Evolutionary conservation across 2,113 vertebrate species (phyloP).

Genomic region (Leptocoma aspasia): DNA sequence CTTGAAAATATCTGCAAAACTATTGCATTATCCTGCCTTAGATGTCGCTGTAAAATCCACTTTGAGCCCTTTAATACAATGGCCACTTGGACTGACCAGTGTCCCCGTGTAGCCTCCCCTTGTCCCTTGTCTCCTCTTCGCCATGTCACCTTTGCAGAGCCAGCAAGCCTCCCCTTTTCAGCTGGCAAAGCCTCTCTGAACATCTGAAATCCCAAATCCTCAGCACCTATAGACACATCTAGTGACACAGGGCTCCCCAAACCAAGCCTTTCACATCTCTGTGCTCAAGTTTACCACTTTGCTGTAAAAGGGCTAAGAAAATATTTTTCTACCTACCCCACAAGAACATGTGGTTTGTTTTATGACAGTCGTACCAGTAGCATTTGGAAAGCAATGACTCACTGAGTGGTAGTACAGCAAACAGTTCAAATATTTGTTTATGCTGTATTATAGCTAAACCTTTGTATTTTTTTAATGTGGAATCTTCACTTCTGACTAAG

Average conservation of each 20-base stretch:
- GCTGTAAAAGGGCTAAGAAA: not conserved
- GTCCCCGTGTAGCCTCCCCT: not conserved
- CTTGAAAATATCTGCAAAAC: not conserved
- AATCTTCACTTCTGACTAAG: constrained; percentile 18
- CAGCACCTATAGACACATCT: not conserved
- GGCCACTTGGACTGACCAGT: not conserved
- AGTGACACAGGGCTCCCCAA: not conserved
- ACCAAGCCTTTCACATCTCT: not conserved
- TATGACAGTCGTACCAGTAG: not conserved
- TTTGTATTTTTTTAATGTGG: not conserved
- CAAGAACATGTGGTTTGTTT: constrained; percentile 23
- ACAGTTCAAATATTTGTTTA: constrained; percentile 14
- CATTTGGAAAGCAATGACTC: constrained; percentile 32
- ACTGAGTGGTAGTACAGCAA: not conserved
- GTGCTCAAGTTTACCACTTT: not conserved
- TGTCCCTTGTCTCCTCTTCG: not conserved
- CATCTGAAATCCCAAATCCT: not conserved
- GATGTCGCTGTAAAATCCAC: not conserved
- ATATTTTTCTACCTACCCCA: constrained; percentile 6
- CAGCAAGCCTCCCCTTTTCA: not conserved
- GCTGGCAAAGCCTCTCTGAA: not conserved
- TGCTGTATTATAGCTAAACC: not conserved
- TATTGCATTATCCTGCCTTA: not conserved
- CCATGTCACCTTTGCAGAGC: not conserved
- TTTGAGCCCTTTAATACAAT: not conserved